These are phyloP conservation scores for Sarcophaga carnaria DNA, from an alignment of 2,888 invertebrate species.

Conservation along the genomic window DNA sequence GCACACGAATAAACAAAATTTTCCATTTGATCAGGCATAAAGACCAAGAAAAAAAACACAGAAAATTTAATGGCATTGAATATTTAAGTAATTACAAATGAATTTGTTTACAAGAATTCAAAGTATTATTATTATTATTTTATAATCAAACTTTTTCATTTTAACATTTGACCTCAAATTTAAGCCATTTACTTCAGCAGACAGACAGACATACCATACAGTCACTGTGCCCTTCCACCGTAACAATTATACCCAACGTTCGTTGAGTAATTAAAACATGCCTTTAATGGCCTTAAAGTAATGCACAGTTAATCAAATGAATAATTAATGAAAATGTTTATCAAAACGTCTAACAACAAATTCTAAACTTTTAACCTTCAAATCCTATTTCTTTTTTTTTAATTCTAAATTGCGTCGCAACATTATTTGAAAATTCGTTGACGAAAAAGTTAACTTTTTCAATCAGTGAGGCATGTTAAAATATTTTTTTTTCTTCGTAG, in stretches of 20 bases:
- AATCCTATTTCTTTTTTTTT: too few relatives aligned
- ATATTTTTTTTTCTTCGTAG: too few relatives aligned
- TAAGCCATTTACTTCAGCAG: not conserved
- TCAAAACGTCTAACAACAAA: not conserved
- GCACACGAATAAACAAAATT: not conserved
- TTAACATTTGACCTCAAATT: too few relatives aligned
- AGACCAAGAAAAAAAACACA: not conserved
- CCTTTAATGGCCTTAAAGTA: not conserved
- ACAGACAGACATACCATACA: not conserved
- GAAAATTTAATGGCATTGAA: constrained; percentile 23
- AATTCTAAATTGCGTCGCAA: too few relatives aligned
- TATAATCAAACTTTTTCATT: not conserved
- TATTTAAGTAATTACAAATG: constrained; percentile 29
- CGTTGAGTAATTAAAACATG: not conserved
- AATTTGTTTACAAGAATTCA: not conserved
- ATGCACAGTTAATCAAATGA: constrained; percentile 28
- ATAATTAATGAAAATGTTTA: constrained; percentile 33
- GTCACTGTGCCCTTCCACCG: too few relatives aligned
- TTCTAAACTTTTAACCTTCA: not conserved
- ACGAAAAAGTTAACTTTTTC: too few relatives aligned
- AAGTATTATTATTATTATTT: constrained; percentile 3
- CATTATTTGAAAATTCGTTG: too few relatives aligned
- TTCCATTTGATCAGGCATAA: constrained; percentile 10
- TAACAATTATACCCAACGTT: constrained; percentile 19
- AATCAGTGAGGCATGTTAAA: too few relatives aligned